Conservation (phyloP, 2,888 invertebrate genomes). For the Agriopis leucophaearia region DNA sequence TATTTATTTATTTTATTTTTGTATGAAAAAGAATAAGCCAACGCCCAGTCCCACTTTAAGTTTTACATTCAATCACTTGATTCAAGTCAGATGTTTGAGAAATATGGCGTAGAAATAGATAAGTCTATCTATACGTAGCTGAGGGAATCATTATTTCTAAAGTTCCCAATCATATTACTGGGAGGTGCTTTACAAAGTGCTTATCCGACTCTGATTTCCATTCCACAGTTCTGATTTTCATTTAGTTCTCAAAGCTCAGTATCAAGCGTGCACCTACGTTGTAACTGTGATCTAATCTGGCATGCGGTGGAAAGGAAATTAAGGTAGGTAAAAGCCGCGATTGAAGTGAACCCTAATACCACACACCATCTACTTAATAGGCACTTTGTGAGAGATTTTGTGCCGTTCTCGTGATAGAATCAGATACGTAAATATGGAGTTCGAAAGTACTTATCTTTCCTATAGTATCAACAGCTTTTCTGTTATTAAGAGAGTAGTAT, state of each 20-base stretch:
- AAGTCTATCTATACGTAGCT: no score
- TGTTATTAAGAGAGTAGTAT: not conserved
- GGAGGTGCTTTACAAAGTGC: no score
- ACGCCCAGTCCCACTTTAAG: no score
- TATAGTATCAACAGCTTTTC: not conserved
- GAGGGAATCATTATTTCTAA: no score
- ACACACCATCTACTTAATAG: conserved; percentile 37
- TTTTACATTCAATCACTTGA: no score
- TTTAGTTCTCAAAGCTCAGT: not conserved
- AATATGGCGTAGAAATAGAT: no score
- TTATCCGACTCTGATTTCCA: not conserved
- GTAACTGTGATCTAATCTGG: conserved; percentile 20
- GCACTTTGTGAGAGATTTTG: conserved; percentile 30
- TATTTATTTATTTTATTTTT: no score
- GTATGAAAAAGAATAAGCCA: no score
- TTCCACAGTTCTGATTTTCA: not conserved
- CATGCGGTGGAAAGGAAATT: conserved; percentile 33
- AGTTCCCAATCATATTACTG: no score
- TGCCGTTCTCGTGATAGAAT: conserved; percentile 26
- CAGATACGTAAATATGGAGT: conserved; percentile 16
- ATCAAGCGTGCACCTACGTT: not conserved
- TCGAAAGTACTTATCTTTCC: not conserved
- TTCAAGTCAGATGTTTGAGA: no score
- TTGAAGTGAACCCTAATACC: conserved; percentile 33
- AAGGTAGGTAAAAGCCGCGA: conserved; percentile 30